phyloP scores from a whole-genome alignment of 2,113 vertebrate species.

The Ovis canadensis region DNA sequence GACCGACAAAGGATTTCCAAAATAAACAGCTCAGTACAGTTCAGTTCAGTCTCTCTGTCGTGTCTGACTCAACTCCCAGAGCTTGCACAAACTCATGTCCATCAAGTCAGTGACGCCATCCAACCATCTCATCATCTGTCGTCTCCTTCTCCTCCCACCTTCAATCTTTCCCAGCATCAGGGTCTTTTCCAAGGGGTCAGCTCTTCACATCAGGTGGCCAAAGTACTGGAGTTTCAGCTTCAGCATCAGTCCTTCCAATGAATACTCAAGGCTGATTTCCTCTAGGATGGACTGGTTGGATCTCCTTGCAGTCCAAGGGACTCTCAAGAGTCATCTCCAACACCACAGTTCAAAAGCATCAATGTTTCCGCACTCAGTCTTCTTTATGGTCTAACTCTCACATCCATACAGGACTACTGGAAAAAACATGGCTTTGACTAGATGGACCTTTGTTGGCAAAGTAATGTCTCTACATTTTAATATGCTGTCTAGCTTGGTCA shows the following conservation, averaged over 20 bases:
- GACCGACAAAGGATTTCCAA: neutral
- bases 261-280: neutral
- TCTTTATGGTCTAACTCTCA: neutral
- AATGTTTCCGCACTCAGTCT: neutral
- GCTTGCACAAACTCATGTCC: neutral
- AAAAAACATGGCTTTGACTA: neutral
- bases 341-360: neutral
- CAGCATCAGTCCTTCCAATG: neutral
- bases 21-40: neutral
- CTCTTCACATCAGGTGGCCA: neutral
- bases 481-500: neutral
- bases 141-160: neutral
- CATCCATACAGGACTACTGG: neutral
- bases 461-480: neutral
- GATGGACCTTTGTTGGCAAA: neutral
- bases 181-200: neutral
- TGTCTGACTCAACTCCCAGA: neutral
- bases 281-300: neutral
- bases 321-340: neutral
- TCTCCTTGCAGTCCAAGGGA: neutral
- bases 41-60: accelerated
- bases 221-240: neutral
- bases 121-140: neutral
- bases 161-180: neutral
- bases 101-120: neutral